These are phyloP conservation scores for Bufotes viridis DNA, from an alignment of 2,797 vertebrate species.

Conservation along the genomic window DNA sequence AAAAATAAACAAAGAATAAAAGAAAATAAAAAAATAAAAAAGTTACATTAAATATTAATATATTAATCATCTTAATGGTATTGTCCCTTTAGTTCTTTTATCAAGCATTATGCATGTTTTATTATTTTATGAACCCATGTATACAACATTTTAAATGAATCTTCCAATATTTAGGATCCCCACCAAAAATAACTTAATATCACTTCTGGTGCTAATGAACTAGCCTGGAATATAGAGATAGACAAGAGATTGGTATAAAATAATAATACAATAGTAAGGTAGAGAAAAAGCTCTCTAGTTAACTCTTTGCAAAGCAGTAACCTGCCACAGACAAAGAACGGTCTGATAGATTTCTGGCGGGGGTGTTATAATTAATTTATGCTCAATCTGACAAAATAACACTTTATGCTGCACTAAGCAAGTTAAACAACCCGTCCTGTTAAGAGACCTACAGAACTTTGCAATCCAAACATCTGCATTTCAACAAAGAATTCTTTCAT, in stretches of 20 bases:
- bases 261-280: not conserved
- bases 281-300: not conserved
- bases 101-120: too few relatives aligned
- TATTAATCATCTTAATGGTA: too few relatives aligned
- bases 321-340: slow-evolving; percentile 30
- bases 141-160: too few relatives aligned
- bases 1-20: too few relatives aligned
- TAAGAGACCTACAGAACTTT: slow-evolving; percentile 63
- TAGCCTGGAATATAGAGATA: not conserved
- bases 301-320: slow-evolving; percentile 22
- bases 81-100: too few relatives aligned
- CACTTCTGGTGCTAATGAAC: not conserved
- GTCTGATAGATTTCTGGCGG: slow-evolving; percentile 43
- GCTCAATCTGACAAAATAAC: slow-evolving; percentile 58
- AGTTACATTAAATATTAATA: too few relatives aligned
- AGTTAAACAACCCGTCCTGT: slow-evolving; percentile 58
- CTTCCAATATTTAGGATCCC: not conserved
- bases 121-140: too few relatives aligned
- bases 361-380: slow-evolving; percentile 38
- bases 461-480: slow-evolving; percentile 58
- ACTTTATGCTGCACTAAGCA: slow-evolving; percentile 64
- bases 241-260: not conserved
- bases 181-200: not conserved
- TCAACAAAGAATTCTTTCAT: slow-evolving; percentile 67
- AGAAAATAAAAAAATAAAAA: too few relatives aligned